Evolutionary conservation across 2,888 invertebrate genomes (phyloP).

Genomic region (Acronicta psi): DNA sequence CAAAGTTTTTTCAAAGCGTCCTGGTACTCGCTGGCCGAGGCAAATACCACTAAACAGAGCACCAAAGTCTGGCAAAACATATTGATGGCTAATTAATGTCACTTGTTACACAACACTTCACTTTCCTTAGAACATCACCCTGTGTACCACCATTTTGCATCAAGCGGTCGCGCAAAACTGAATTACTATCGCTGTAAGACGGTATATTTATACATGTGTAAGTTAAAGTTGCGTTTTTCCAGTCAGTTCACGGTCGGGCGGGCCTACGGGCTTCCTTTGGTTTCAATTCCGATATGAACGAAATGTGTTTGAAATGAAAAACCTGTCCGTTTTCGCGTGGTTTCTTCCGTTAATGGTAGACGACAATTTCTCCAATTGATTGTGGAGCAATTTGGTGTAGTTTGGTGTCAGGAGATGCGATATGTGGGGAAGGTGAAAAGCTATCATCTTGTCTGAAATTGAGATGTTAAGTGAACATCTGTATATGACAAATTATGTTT

Average conservation of each 20-base stretch:
- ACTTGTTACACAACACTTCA: slow-evolving; percentile 76
- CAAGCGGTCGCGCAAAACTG: slow-evolving; percentile 87
- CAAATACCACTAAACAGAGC: slow-evolving; percentile 67
- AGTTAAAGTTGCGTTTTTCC: slow-evolving; percentile 85
- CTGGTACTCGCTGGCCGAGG: slow-evolving; percentile 72
- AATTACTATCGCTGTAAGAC: slow-evolving; percentile 78
- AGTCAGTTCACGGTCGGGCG: slow-evolving; percentile 80
- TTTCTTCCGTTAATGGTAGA: slow-evolving; percentile 78
- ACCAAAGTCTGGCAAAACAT: slow-evolving; percentile 75
- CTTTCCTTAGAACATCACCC: slow-evolving; percentile 75
- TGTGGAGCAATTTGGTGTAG: slow-evolving; percentile 73
- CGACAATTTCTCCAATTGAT: slow-evolving; percentile 68
- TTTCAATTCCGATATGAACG: slow-evolving; percentile 79
- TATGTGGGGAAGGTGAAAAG: slow-evolving; percentile 37
- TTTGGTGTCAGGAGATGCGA: slow-evolving; percentile 65
- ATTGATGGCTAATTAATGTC: slow-evolving; percentile 66
- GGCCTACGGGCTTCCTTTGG: slow-evolving; percentile 73
- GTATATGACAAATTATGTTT: slow-evolving; percentile 17
- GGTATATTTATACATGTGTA: slow-evolving; percentile 88
- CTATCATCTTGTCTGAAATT: slow-evolving; percentile 44
- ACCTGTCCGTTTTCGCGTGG: slow-evolving; percentile 71
- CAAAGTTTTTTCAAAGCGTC: slow-evolving; percentile 78
- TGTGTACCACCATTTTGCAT: slow-evolving; percentile 82
- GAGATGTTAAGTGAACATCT: slow-evolving; percentile 43
- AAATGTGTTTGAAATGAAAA: slow-evolving; percentile 76